phyloP scores from a whole-genome alignment of 2,888 invertebrate species.

The Orthosia gracilis region DNA sequence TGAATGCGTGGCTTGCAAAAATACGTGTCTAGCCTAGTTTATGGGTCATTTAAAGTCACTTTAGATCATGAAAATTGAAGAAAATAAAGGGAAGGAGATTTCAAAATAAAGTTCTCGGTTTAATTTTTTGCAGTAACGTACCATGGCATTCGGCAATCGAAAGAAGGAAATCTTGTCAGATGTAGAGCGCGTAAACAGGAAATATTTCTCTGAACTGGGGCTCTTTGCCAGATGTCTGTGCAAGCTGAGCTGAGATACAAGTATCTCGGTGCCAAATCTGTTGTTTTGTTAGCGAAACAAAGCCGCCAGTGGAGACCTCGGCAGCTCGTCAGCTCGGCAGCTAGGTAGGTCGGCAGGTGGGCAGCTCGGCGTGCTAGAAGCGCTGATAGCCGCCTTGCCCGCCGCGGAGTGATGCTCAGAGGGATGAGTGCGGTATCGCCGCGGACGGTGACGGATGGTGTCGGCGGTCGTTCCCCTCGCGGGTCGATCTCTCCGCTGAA shows the following conservation, averaged over 20 bases:
- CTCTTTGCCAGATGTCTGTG: conserved; percentile 18
- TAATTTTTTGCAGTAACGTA: not conserved
- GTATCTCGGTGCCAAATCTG: conserved; percentile 19
- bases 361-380: not conserved
- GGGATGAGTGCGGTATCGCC: conserved; percentile 1
- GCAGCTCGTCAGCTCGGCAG: not conserved
- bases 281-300: conserved; percentile 16
- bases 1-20: not conserved
- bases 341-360: not conserved
- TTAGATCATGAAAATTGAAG: no score
- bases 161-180: conserved; percentile 1
- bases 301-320: not conserved
- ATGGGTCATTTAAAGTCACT: no score
- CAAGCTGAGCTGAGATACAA: conserved; percentile 3
- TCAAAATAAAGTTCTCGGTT: not conserved
- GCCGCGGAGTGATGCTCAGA: not conserved
- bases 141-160: not conserved
- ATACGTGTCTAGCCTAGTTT: not conserved
- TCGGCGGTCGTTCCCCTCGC: conserved; percentile 10
- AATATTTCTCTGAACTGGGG: conserved; percentile 4
- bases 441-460: not conserved
- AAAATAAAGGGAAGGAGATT: no score
- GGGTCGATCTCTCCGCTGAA: not conserved
- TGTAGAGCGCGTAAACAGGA: conserved; percentile 21
- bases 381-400: conserved; percentile 8